Conservation (phyloP, 2,797 vertebrate genomes). For the Acipenser transmontanus region DNA sequence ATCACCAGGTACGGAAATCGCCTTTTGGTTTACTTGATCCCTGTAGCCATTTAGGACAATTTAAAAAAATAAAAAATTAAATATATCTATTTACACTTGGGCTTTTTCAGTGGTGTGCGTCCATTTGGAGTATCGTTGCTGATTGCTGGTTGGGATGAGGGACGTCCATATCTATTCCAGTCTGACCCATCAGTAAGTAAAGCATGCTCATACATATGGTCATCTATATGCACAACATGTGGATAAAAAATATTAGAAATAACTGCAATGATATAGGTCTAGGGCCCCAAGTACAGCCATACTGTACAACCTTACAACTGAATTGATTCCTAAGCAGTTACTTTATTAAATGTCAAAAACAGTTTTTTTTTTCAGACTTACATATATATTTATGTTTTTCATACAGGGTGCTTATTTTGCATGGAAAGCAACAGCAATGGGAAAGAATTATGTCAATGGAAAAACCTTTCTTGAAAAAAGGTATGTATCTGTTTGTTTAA, state of each 20-base stretch:
- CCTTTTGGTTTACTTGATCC: too few relatives aligned
- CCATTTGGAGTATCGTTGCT: constrained; percentile 95
- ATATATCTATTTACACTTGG: too few relatives aligned
- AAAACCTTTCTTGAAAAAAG: constrained; percentile 98
- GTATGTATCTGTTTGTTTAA: constrained; percentile 43
- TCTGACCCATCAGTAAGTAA: constrained; percentile 92
- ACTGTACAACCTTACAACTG: too few relatives aligned
- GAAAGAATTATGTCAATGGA: constrained; percentile 96
- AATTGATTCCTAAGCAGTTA: too few relatives aligned
- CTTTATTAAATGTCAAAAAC: too few relatives aligned
- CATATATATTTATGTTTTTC: neutral
- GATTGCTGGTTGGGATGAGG: constrained; percentile 98
- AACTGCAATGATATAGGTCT: too few relatives aligned
- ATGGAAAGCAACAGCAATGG: constrained; percentile 99
- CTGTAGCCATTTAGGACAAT: neutral
- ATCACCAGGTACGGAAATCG: too few relatives aligned
- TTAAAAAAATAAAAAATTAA: neutral
- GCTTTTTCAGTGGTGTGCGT: constrained; percentile 77
- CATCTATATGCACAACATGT: too few relatives aligned
- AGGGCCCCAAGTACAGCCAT: too few relatives aligned
- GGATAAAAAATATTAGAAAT: too few relatives aligned
- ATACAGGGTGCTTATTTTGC: constrained; percentile 93
- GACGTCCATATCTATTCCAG: constrained; percentile 92
- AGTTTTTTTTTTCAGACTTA: too few relatives aligned
- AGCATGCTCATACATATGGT: neutral